Percentiles rank a stretch among this genome's conserved stretches.
Conservation (phyloP, 2,797 vertebrate genomes). For the Ispidina picta region DNA sequence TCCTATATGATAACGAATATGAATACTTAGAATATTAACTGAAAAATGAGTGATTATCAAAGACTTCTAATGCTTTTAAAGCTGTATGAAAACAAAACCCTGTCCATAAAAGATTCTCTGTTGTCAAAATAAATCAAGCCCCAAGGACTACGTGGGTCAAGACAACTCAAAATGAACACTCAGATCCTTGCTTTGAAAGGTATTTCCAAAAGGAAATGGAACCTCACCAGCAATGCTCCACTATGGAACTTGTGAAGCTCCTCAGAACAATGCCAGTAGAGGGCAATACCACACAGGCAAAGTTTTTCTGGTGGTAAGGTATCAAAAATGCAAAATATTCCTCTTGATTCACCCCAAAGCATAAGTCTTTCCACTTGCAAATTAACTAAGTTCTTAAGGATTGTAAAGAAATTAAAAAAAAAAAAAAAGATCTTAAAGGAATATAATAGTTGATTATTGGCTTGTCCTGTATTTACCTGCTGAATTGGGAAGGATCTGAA, state of each 20-base stretch:
- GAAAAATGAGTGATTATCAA: neutral
- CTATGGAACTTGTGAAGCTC: neutral
- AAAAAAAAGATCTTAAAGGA: neutral
- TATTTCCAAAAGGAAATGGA: neutral
- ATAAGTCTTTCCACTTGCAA: neutral
- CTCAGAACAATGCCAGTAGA: neutral
- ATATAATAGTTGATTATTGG: neutral
- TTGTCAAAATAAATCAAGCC: neutral
- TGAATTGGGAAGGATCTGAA: neutral
- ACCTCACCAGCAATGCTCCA: neutral
- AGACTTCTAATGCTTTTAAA: neutral
- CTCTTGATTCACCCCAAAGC: neutral
- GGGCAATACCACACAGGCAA: conserved; percentile 13
- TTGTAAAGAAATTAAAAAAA: neutral
- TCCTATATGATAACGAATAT: neutral
- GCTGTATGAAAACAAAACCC: neutral
- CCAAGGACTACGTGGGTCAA: neutral
- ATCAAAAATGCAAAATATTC: neutral
- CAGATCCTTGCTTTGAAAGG: neutral
- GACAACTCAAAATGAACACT: neutral
- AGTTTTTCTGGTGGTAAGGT: neutral
- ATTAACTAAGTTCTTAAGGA: neutral
- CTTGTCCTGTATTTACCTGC: neutral
- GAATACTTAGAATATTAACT: neutral
- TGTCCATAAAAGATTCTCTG: neutral